phyloP scores from a whole-genome alignment of 2,113 vertebrate species.

The Podilymbus podiceps region DNA sequence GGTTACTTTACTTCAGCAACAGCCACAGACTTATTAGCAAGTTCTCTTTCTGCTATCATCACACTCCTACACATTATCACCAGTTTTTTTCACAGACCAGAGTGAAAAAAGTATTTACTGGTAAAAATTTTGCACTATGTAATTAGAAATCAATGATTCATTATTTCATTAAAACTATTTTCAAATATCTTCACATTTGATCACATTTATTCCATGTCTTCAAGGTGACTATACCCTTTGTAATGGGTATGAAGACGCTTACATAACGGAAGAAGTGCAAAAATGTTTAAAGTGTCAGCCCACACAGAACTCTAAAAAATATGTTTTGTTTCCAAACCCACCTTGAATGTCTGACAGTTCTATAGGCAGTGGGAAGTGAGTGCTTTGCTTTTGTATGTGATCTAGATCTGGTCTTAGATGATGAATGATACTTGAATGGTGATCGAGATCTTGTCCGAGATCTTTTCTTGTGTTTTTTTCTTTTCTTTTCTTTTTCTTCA shows the following conservation, averaged over 20 bases:
- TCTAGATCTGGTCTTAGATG: conserved; percentile 75
- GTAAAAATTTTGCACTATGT: background rate
- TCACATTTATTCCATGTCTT: background rate
- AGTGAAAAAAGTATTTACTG: background rate
- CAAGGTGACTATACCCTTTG: background rate
- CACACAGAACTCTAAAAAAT: background rate
- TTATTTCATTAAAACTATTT: background rate
- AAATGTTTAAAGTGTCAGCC: background rate
- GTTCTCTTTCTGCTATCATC: background rate
- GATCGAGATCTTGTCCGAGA: conserved; percentile 86
- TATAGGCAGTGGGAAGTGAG: conserved; percentile 91
- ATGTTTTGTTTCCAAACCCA: conserved; percentile 61
- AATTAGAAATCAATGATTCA: background rate
- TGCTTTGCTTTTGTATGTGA: conserved; percentile 88
- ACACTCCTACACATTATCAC: background rate
- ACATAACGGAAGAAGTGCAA: background rate
- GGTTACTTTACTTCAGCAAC: background rate
- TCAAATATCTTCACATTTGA: background rate
- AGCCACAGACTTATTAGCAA: background rate
- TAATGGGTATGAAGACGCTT: background rate
- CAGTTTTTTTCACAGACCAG: background rate
- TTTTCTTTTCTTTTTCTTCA: conserved; percentile 89
- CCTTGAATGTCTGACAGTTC: conserved; percentile 86
- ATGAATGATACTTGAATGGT: conserved; percentile 75
- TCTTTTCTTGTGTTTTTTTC: conserved; percentile 91